Base-by-base conservation (phyloP, 2,113 vertebrate genomes). In the Notarius quadriscutis region DNA sequence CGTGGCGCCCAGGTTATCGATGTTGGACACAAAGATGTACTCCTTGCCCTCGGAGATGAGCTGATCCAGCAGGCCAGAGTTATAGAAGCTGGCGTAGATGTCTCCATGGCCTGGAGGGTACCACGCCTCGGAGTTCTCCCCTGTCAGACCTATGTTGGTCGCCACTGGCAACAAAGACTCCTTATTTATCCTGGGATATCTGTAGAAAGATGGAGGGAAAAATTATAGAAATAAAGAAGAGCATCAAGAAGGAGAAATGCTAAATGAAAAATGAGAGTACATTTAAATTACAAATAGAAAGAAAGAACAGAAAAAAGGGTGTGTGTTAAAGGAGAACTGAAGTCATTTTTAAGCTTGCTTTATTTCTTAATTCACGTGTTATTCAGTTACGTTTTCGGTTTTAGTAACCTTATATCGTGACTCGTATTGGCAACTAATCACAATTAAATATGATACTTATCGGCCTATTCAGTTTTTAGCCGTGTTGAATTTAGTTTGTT, bases 21-120 rank as follows among this genome's bases (percentile, higher is more conserved):
- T 99, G 93, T 99, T 99, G 91, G 98, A 99, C 88, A 99, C 97
- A 88, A 99, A 99, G 94, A 99, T 97, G 91, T 99, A 99, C 87
- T 99, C 98, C 90, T 99, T 99, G 75, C 97, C 97, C 87, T 99
- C 96, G 12, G 90, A 93, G 0, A 99, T 93, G 11, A 99, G 95
- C 81, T 93, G 95, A 91, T 98, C 96, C 83, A 99, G 95, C 92
- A 99, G 95, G 41, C 98, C 98, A 0, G 97, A 98, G 93, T 98
- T 98, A 67, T 95, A 93, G 93, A 99, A 99, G 91, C 98, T 99
- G 91, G 96, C 95, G 0, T 99, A 99, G 92, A 97, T 96, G 88
- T 99, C 98, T 1, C 98, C 98, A 4, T 99, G 98, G 1, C 98
- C 98, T 0, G 98, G 98, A 0, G 98, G 98, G 89, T 98, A 99